These are phyloP conservation scores for Molossus molossus DNA, from an alignment of 2,797 vertebrate species.

Conservation along the genomic window DNA sequence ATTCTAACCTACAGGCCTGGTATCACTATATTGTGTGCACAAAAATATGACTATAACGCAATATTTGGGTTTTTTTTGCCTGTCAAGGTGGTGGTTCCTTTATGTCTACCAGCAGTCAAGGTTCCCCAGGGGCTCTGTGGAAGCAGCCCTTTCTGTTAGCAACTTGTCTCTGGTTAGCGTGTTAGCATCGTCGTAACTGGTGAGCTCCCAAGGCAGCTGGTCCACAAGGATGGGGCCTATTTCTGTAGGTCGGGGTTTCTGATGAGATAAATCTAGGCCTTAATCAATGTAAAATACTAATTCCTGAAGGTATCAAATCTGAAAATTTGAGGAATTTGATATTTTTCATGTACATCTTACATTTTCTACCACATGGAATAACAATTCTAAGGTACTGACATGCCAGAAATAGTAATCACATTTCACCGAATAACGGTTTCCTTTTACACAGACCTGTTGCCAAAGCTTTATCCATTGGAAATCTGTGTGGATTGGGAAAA, in stretches of 20 bases:
- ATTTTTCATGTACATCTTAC: constrained; percentile 17
- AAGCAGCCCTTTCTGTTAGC: background rate
- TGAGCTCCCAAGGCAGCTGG: background rate
- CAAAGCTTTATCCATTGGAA: constrained; percentile 30
- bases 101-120: background rate
- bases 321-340: background rate
- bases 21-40: background rate
- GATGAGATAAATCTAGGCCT: background rate
- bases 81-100: background rate
- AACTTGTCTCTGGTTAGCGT: background rate
- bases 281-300: background rate
- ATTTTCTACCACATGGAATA: constrained; percentile 46
- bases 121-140: background rate
- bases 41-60: background rate
- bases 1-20: background rate
- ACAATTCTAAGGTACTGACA: constrained; percentile 10
- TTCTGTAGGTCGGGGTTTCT: constrained; percentile 30
- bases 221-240: background rate
- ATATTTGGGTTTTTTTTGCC: background rate
- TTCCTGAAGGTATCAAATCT: background rate
- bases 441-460: constrained; percentile 48
- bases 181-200: background rate
- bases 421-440: background rate
- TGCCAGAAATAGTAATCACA: constrained; percentile 15
- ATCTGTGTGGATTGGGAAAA: background rate